A percentile compares a stretch with the other conserved stretches of the same genome.
Conservation (phyloP, 2,888 invertebrate genomes). For the Netelia inedita region DNA sequence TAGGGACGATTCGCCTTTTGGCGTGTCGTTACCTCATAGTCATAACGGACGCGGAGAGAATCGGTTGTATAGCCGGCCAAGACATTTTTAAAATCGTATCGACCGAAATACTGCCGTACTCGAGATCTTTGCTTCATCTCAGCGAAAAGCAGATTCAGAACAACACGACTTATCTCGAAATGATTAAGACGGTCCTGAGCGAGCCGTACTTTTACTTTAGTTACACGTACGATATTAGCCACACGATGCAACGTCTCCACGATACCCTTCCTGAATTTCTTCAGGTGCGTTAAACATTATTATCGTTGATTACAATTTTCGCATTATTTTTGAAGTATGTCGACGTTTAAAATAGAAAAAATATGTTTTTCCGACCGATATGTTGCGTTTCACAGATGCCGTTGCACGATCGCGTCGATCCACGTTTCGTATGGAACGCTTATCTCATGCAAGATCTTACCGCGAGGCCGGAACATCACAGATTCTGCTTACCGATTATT, state of each 20-base stretch:
- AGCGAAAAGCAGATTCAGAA: slow-evolving; percentile 93
- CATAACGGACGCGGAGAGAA: slow-evolving; percentile 92
- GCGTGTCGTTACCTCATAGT: slow-evolving; percentile 96
- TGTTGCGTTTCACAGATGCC: slow-evolving; percentile 87
- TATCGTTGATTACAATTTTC: not conserved
- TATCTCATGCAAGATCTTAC: slow-evolving; percentile 91
- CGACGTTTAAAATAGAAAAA: not conserved
- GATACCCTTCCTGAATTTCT: slow-evolving; percentile 94
- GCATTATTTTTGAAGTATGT: not conserved
- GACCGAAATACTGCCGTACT: slow-evolving; percentile 94
- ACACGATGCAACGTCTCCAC: slow-evolving; percentile 95
- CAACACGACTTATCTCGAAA: slow-evolving; percentile 93
- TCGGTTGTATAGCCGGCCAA: slow-evolving; percentile 93
- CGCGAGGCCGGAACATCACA: slow-evolving; percentile 90
- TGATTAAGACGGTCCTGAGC: slow-evolving; percentile 93
- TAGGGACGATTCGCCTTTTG: slow-evolving; percentile 94
- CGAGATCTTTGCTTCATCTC: slow-evolving; percentile 93
- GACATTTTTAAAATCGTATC: slow-evolving; percentile 92
- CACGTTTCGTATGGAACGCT: slow-evolving; percentile 97
- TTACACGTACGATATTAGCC: slow-evolving; percentile 96
- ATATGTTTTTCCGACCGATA: not conserved
- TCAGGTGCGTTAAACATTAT: slow-evolving; percentile 85
- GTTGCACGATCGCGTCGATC: slow-evolving; percentile 92
- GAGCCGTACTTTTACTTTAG: slow-evolving; percentile 97
- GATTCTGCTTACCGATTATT: slow-evolving; percentile 95